Conservation (phyloP, 2,888 invertebrate species). For the Tolmerus cingulatus region DNA sequence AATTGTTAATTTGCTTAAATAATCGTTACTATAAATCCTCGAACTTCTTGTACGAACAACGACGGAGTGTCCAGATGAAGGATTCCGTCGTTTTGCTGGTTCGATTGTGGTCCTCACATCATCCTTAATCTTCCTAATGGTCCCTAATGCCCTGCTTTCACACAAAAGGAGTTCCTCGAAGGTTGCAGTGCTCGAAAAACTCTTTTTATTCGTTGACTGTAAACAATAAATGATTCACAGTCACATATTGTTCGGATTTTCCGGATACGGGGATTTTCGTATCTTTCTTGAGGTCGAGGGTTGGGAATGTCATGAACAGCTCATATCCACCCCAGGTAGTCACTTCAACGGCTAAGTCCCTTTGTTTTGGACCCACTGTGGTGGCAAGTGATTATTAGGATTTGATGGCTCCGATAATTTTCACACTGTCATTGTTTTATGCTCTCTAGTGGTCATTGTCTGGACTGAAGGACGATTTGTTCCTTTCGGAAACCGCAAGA, state of each 20-base stretch:
- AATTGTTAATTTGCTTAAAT: not conserved
- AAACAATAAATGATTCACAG: slow-evolving; percentile 18
- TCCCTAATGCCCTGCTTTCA: slow-evolving; percentile 32
- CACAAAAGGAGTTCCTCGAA: slow-evolving; percentile 34
- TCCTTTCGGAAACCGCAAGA: not conserved
- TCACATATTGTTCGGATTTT: slow-evolving; percentile 26
- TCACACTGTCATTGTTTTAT: slow-evolving; percentile 24
- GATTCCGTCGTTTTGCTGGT: slow-evolving; percentile 44
- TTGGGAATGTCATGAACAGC: slow-evolving; percentile 4
- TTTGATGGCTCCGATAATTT: slow-evolving; percentile 39
- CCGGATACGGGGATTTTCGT: slow-evolving; percentile 11
- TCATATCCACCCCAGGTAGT: slow-evolving; percentile 12
- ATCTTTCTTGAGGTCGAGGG: not conserved
- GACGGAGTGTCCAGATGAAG: not conserved
- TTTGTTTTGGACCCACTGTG: slow-evolving; percentile 15
- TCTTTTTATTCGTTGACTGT: not conserved
- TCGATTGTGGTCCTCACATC: slow-evolving; percentile 44
- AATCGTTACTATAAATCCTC: not conserved
- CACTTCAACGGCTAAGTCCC: not conserved
- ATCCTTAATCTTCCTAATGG: slow-evolving; percentile 46
- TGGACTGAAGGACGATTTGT: not conserved
- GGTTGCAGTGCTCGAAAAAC: slow-evolving; percentile 14
- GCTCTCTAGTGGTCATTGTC: not conserved
- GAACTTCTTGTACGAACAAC: not conserved
- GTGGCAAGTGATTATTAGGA: slow-evolving; percentile 46